A percentile compares a stretch with the other conserved stretches of the same genome.
Evolutionary conservation across 2,797 vertebrate species (phyloP).

Genomic region (Taenioides sp.): DNA sequence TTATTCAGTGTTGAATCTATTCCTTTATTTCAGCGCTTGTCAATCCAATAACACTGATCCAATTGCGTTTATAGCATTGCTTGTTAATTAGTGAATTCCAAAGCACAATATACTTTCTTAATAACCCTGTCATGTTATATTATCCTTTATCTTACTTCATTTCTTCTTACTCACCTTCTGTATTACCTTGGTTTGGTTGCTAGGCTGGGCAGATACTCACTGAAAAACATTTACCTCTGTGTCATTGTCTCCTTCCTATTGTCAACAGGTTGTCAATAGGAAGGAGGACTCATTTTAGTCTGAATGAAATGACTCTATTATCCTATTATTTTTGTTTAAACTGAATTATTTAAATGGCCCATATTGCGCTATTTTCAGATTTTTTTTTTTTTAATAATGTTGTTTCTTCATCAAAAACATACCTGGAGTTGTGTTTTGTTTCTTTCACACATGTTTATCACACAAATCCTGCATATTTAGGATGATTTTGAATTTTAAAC

Average conservation of each 20-base stretch:
- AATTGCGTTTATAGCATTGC: neutral
- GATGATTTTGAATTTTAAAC: no score
- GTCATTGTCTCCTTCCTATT: neutral
- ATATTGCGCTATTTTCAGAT: no score
- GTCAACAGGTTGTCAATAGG: conserved; percentile 26
- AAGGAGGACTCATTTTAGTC: conserved; percentile 30
- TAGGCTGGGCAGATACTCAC: conserved; percentile 45
- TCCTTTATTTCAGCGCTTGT: no score
- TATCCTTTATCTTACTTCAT: neutral
- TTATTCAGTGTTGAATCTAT: no score
- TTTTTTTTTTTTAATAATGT: no score
- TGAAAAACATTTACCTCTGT: conserved; percentile 43
- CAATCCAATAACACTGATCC: neutral
- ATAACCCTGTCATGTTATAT: neutral
- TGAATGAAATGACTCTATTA: neutral
- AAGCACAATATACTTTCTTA: neutral
- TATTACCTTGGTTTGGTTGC: conserved; percentile 51
- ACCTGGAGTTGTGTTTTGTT: no score
- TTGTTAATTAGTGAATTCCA: neutral
- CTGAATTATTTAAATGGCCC: no score
- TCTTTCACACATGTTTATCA: no score
- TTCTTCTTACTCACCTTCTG: conserved; percentile 29
- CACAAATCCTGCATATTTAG: no score
- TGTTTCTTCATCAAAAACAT: no score
- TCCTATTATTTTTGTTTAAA: neutral